Percentiles rank a stretch among this genome's conserved stretches.
Conservation (phyloP, 2,113 vertebrate genomes). For the Tragelaphus strepsiceros region DNA sequence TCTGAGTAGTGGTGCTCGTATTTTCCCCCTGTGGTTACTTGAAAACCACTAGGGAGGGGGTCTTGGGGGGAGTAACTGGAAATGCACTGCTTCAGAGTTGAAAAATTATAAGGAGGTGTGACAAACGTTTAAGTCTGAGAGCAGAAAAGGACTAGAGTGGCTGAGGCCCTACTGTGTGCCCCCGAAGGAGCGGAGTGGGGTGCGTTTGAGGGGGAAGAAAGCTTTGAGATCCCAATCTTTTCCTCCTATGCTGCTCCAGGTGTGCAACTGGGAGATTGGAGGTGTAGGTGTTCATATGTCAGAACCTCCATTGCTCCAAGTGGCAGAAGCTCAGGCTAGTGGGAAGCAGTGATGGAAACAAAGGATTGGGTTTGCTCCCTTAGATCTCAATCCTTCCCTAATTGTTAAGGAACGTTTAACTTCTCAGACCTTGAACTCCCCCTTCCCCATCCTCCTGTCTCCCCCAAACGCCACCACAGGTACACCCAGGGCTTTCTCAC, state of each 20-base stretch:
- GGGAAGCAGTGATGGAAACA: neutral
- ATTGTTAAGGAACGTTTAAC: neutral
- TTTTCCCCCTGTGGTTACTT: neutral
- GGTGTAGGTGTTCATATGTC: neutral
- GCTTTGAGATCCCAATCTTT: neutral
- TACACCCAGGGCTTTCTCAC: conserved; percentile 4
- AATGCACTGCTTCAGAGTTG: neutral
- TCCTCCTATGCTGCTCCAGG: neutral
- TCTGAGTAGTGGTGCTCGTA: neutral
- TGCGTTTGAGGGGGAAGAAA: neutral
- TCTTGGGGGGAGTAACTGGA: neutral
- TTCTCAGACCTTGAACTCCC: neutral
- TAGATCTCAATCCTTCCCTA: neutral
- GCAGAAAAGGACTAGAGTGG: neutral
- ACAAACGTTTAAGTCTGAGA: neutral
- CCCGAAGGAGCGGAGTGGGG: neutral
- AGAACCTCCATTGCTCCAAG: neutral
- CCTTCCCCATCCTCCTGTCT: fast-evolving
- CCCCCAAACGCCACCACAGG: neutral
- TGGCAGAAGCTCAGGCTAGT: neutral
- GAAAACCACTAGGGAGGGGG: neutral
- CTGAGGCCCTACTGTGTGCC: neutral
- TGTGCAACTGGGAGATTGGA: neutral
- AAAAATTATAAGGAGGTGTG: neutral
- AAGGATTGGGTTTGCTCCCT: neutral